Evolutionary conservation across 2,888 invertebrate species (phyloP).

Genomic region (Arctia plantaginis): DNA sequence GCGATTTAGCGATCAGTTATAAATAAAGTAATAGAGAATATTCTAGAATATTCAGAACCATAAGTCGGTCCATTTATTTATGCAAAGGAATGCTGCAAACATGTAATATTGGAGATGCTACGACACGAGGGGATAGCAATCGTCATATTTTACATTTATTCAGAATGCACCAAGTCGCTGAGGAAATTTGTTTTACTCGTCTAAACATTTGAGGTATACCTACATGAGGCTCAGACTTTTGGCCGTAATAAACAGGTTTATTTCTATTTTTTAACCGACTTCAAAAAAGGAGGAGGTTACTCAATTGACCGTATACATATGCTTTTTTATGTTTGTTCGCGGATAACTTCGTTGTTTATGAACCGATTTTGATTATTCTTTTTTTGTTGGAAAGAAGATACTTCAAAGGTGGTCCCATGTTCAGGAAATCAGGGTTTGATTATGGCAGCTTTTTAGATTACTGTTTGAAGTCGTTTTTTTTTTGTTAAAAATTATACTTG

Average conservation of each 20-base stretch:
- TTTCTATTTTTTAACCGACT: not conserved
- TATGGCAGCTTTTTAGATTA: too few species aligned
- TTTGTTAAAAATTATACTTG: too few species aligned
- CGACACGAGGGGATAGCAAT: not conserved
- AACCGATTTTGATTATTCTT: too few species aligned
- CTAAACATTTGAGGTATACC: not conserved
- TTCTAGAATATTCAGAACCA: not conserved
- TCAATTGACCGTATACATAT: too few species aligned
- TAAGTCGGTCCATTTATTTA: not conserved
- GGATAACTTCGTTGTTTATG: too few species aligned
- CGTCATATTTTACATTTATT: not conserved
- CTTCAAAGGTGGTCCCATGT: too few species aligned
- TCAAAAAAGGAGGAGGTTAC: too few species aligned
- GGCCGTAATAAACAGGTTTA: not conserved
- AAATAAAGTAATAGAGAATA: not conserved
- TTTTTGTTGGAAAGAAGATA: too few species aligned
- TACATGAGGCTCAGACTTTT: not conserved
- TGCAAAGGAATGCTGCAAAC: not conserved
- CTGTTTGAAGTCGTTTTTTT: too few species aligned
- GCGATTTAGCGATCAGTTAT: not conserved
- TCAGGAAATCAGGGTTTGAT: too few species aligned
- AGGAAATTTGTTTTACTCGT: not conserved
- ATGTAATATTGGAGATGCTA: not conserved
- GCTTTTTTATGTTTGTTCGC: too few species aligned
- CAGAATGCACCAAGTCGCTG: not conserved